phyloP scores from a whole-genome alignment of 2,113 vertebrate genomes.

The Alethe diademata region DNA sequence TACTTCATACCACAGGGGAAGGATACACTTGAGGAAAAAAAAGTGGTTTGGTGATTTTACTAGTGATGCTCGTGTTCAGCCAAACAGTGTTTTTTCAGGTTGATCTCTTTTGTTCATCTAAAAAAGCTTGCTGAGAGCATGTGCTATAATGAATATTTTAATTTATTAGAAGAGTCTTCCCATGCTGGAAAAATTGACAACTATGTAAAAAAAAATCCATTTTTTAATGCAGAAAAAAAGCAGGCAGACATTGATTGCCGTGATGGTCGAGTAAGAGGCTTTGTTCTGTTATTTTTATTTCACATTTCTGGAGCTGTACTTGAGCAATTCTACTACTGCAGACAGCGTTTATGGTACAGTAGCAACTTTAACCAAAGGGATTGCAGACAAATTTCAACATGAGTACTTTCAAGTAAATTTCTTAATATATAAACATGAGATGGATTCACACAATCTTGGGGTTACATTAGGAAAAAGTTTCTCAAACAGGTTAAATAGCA shows the following conservation, averaged over 20 bases:
- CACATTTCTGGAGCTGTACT: not conserved
- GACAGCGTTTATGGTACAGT: not conserved
- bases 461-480: not conserved
- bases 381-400: slow-evolving; percentile 7
- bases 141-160: not conserved
- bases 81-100: not conserved
- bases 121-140: not conserved
- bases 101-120: not conserved
- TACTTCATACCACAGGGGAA: not conserved
- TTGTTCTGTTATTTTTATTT: not conserved
- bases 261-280: not conserved
- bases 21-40: not conserved
- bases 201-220: not conserved
- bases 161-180: not conserved
- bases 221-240: not conserved
- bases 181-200: not conserved
- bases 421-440: not conserved
- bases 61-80: not conserved
- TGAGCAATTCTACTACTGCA: not conserved
- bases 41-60: not conserved
- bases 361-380: not conserved
- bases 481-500: not conserved
- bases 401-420: not conserved
- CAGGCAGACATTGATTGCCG: not conserved
- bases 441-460: not conserved